Evolutionary conservation across 2,888 invertebrate genomes (phyloP), one percentile per base, ranked within the genome.

Genomic region (Dasysyrphus tricinctus): DNA sequence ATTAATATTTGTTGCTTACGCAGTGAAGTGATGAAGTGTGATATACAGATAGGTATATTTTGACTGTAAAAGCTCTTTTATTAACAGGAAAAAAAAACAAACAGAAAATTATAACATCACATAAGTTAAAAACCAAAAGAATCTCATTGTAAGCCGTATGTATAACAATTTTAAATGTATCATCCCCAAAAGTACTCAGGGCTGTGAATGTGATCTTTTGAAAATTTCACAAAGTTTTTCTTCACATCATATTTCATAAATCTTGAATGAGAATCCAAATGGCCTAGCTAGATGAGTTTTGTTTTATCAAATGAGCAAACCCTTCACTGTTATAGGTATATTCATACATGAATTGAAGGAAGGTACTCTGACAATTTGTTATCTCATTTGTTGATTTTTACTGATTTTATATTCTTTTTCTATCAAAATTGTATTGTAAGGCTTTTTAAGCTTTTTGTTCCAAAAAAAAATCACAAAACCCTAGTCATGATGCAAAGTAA

Each of bases 401-500:
- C 16, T n/a, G 19, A 51, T 51, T 51, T 51, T 12, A 1, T 6
- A 5, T 49, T 19, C 1, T 24, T 32, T 54, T 32, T 54, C 14
- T 29, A n/a, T 14, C 29, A 32, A 32, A 54, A 54, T 32, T 32
- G 14, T 29, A 49, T 49, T 49, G 5, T 11, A 19, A 49, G 19
- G 34, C 29, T 29, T 32, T 32, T 24, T 51, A 32, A 29, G 14
- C 57, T 32, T 57, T 14, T 34, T 34, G 37, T 44, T 44, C 42
- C 14, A 44, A 49, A 56, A 44, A 47, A 74, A 56, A 49, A 74
- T 67, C 42, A 65, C 44, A 56, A 61, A 44, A 67, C 14, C 78
- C 82, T 82, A 82, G 82, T 82, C 77, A 82, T 67, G 67, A 49
- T 44, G n/a, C n/a, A n/a, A 73, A 56, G 37, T 59, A 47, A 39